Evolutionary conservation across 1,140 invertebrate species (phyloP), one percentile per base, ranked within the genome.

Genomic region (Cotesia glomerata): DNA sequence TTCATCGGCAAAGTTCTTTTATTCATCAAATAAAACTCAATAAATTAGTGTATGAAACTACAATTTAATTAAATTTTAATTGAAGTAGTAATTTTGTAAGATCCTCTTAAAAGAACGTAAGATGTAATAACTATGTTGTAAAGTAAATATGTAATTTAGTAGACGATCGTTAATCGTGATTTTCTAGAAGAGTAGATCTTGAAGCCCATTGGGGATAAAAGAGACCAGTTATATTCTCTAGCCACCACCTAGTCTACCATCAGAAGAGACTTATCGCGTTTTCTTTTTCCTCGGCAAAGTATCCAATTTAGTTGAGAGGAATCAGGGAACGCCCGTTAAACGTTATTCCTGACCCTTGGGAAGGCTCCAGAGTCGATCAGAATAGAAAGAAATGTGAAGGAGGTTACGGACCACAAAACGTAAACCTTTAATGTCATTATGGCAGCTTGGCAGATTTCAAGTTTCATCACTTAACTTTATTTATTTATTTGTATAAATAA

Each of bases 301-400:
- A 75, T 75, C 74, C 74, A 75, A 75, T 75, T 75, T 72, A 75
- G 70, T 75, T 72, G 74, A 75, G 74, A 75, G 74, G 74, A 72
- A 72, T 75, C 74, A 75, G 68, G 74, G 59, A 69, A 72, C 68
- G 69, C 66, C 71, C 66, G 54, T 54, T 72, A 75, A 75, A 75
- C 74, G 71, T 72, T 75, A 72, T 72, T 72, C 65, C 66, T 70
- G 63, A 63, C 66, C 67, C 54, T 70, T 39, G 68, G 63, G 71
- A 69, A 39, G 59, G 34, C 56, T 52, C 51, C 62, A 52, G 65
- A 73, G 34, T 62, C 18, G 65, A 63, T 73, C 39, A 58, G 58
- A 62, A 68, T 58, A 45, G 67, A 39, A 35, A 65, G 63, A 49
- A 63, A 70, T 35, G 66, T 69, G 18, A 68, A 69, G 35, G 73